These are phyloP conservation scores for Thomomys bottae DNA, from an alignment of 2,113 vertebrate genomes.

Conservation along the genomic window DNA sequence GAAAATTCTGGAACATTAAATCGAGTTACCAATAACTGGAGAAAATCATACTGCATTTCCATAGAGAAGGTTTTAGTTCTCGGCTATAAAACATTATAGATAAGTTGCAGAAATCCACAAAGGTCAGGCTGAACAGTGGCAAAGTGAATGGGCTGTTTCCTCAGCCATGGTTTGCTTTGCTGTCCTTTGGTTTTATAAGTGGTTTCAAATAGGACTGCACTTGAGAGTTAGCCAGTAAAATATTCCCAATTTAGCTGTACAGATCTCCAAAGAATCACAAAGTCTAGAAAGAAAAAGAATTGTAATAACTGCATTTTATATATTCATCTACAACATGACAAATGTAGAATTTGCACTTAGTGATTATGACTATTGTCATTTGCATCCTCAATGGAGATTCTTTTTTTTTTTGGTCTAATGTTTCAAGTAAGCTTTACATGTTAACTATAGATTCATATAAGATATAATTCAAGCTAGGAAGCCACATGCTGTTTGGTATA, in stretches of 20 bases:
- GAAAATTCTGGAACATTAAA: conserved; percentile 41
- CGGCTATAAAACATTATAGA: not conserved
- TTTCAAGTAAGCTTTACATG: not conserved
- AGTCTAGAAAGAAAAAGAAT: not conserved
- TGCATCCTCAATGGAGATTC: not conserved
- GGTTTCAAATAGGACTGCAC: not conserved
- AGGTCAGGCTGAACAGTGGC: not conserved
- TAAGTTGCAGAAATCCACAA: not conserved
- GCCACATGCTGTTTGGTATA: too few species aligned
- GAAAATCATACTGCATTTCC: conserved; percentile 42
- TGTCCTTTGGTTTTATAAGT: not conserved
- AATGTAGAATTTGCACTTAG: conserved; percentile 31
- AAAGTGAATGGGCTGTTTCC: not conserved
- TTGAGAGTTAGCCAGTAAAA: conserved; percentile 1
- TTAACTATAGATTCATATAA: not conserved
- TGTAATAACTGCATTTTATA: not conserved
- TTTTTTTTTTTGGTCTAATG: not conserved
- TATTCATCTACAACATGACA: not conserved
- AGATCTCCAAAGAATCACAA: conserved; percentile 12
- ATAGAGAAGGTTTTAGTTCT: not conserved
- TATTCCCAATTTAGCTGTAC: not conserved
- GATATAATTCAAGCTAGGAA: too few species aligned
- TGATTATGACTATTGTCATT: not conserved
- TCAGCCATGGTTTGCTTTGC: not conserved
- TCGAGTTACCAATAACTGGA: conserved; percentile 13